These are phyloP conservation scores for Echinops telfairi DNA, from an alignment of 2,113 vertebrate species.

Conservation along the genomic window DNA sequence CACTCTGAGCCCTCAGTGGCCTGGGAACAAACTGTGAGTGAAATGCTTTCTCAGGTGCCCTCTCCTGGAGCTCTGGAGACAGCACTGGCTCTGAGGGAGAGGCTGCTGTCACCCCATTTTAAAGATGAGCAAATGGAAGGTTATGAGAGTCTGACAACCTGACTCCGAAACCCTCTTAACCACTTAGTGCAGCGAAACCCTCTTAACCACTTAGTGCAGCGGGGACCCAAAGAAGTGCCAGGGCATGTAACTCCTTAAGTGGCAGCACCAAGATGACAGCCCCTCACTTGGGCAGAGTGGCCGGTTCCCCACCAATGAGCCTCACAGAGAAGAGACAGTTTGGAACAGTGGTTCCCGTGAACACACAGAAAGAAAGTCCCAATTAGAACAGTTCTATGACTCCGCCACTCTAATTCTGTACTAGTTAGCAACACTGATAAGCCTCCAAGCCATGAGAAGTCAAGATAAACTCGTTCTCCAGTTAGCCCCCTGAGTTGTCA, in stretches of 20 bases:
- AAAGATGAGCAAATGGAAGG: not conserved
- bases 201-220: not conserved
- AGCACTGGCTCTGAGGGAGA: not conserved
- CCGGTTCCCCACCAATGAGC: not conserved
- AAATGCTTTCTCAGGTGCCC: not conserved
- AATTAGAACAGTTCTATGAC: fast-evolving
- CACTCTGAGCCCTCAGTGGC: not conserved
- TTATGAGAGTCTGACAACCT: not conserved
- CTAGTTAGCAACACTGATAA: not conserved
- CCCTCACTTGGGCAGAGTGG: not conserved
- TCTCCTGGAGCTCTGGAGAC: not conserved
- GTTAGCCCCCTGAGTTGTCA: not conserved
- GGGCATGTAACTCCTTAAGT: no score
- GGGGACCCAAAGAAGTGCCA: not conserved
- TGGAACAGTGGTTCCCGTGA: not conserved
- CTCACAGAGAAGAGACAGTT: not conserved
- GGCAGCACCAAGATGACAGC: not conserved
- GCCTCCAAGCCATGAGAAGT: not conserved
- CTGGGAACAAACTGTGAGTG: not conserved
- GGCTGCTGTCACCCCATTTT: constrained; percentile 16
- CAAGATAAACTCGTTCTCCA: not conserved
- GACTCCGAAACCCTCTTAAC: not conserved
- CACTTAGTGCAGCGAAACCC: not conserved
- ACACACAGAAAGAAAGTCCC: not conserved
- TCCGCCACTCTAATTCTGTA: not conserved